Percentiles rank a stretch among this genome's conserved stretches.
Evolutionary conservation across 2,113 vertebrate genomes (phyloP).

Genomic region (Prionailurus bengalensis): DNA sequence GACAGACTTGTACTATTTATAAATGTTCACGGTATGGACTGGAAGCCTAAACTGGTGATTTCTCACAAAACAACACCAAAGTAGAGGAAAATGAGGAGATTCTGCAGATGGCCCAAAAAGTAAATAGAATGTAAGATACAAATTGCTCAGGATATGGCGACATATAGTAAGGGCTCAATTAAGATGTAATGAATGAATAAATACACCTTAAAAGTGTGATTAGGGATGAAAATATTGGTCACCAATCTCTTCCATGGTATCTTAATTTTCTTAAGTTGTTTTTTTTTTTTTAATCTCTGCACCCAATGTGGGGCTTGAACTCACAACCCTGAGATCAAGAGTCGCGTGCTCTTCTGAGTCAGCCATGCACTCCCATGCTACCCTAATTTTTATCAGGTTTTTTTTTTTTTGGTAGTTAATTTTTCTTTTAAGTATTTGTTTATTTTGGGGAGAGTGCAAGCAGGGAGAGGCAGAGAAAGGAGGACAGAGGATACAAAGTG

Average conservation of each 20-base stretch:
- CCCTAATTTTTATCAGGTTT: background rate
- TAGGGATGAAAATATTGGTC: background rate
- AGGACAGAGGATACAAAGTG: too few species aligned
- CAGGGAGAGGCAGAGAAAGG: too few species aligned
- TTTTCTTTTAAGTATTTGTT: too few species aligned
- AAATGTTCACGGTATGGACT: background rate
- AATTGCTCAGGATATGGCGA: background rate
- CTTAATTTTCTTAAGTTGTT: background rate
- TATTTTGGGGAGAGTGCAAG: too few species aligned
- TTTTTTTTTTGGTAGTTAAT: background rate
- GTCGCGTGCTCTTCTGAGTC: background rate
- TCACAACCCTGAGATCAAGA: background rate
- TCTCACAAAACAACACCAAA: background rate
- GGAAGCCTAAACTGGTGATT: background rate
- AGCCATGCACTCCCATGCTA: background rate
- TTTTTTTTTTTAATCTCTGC: background rate
- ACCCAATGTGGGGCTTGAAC: background rate
- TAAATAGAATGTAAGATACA: background rate
- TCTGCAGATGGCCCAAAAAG: background rate
- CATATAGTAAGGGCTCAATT: background rate
- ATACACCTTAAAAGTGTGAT: background rate
- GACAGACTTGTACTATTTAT: background rate
- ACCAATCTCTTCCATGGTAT: background rate
- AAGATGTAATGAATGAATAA: background rate
- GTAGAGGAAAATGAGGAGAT: background rate